Evolutionary conservation across 1,140 invertebrate species (phyloP), one percentile per base, ranked within the genome.

Genomic region (Microvelia longipes): DNA sequence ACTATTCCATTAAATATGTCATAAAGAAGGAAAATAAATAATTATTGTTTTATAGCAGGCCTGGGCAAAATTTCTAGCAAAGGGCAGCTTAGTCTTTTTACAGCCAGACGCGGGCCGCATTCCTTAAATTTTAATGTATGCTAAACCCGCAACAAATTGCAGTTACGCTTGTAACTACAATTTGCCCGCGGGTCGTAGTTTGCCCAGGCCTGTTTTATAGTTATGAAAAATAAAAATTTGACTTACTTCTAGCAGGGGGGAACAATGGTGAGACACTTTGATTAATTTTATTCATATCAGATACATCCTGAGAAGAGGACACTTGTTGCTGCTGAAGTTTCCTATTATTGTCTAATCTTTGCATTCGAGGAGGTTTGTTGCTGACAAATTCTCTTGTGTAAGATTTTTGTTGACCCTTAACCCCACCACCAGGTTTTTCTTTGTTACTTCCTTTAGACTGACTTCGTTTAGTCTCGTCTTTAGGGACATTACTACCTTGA

Each of bases 401-500:
- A 76, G 70, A 82, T 84, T 26, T 82, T 80, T 73, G 87, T 82
- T 63, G 65, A 29, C 66, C 28, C 26, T 29, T 66, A 25, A 65
- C 24, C 1, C 15, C 35, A 30, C 61, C 25, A 19, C 35, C 35
- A 1, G 30, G 24, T n/a, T 29, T n/a, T 14, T 35, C 64, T 29
- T 73, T 72, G 19, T 50, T 63, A 24, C 69, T 71, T 5, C 24
- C 29, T 29, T 68, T 62, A 29, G 29, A 27, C 28, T 24, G 5
- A 15, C 63, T 13, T 15, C 29, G 29, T 28, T 28, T 30, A 14
- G 35, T 66, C 2, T 71, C 68, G 28, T 68, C 71, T 67, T 71
- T 84, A 81, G 1, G 84, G 83, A 75, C 83, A 83, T 74, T 86
- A 77, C 70, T 77, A 72, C 74, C 83, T 81, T 63, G 25, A 13